Conservation (phyloP, 2,797 vertebrate genomes). For the Sebastes iracundus region DNA sequence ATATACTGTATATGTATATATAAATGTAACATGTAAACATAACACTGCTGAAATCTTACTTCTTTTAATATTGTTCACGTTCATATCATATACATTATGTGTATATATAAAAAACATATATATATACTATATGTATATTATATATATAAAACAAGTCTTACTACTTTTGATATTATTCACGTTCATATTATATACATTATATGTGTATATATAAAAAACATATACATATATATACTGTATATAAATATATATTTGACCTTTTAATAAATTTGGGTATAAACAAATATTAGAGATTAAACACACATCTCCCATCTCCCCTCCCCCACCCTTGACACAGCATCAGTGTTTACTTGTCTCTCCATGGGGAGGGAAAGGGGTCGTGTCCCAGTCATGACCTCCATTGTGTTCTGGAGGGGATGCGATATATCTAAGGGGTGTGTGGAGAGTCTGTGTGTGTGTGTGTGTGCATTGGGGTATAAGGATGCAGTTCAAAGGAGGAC, state of each 20-base stretch:
- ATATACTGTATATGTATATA: too few species aligned
- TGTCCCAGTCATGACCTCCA: conserved; percentile 70
- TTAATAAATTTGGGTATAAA: not conserved
- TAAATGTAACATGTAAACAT: too few species aligned
- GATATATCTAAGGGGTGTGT: conserved; percentile 34
- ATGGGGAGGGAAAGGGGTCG: conserved; percentile 51
- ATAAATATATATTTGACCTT: not conserved
- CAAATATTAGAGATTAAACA: not conserved
- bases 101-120: too few species aligned
- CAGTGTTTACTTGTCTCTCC: conserved; percentile 56
- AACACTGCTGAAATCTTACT: not conserved
- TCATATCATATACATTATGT: too few species aligned
- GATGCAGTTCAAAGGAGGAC: conserved; percentile 55
- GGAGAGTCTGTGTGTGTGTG: not conserved
- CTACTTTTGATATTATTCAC: not conserved
- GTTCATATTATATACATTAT: not conserved
- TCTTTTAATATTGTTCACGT: not conserved
- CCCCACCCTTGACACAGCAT: conserved; percentile 24
- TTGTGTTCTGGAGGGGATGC: conserved; percentile 66
- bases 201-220: too few species aligned
- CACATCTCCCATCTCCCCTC: not conserved
- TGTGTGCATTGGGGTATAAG: not conserved
- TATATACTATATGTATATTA: too few species aligned
- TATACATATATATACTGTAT: too few species aligned
- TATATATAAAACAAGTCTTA: too few species aligned